These are phyloP conservation scores for Botia almorhae DNA, from an alignment of 2,797 vertebrate genomes.

Conservation along the genomic window DNA sequence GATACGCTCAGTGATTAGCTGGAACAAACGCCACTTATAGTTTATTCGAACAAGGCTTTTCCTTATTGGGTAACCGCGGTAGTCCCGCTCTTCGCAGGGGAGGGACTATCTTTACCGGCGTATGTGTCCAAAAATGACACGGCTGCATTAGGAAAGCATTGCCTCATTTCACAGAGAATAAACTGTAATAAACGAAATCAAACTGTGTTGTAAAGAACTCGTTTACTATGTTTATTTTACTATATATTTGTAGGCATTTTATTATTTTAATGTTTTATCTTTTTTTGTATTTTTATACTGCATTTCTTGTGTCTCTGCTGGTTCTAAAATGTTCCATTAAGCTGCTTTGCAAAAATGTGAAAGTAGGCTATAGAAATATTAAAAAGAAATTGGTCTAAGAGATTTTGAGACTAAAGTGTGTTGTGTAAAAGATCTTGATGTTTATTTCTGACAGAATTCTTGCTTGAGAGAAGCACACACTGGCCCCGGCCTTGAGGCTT, in stretches of 20 bases:
- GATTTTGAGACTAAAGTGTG: no score
- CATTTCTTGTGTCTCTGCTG: no score
- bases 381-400: no score
- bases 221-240: no score
- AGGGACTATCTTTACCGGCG: background rate
- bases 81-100: background rate
- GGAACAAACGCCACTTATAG: slow-evolving; percentile 6
- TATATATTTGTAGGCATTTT: no score
- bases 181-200: no score
- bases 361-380: no score
- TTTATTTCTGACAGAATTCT: slow-evolving; percentile 68
- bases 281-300: no score
- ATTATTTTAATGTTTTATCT: no score
- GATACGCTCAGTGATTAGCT: slow-evolving; percentile 21
- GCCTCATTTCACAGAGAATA: background rate
- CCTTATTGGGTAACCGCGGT: slow-evolving; percentile 29
- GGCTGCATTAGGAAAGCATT: background rate
- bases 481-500: slow-evolving; percentile 79
- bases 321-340: no score
- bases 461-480: slow-evolving; percentile 71
- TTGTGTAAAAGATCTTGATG: background rate
- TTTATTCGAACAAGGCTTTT: slow-evolving; percentile 2
- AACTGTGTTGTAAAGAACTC: no score
- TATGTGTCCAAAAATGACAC: background rate
- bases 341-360: no score